Percentiles rank a stretch among this genome's conserved stretches.
These are phyloP conservation scores for Lophotis ruficrista DNA, from an alignment of 2,113 vertebrate genomes.

Conservation along the genomic window DNA sequence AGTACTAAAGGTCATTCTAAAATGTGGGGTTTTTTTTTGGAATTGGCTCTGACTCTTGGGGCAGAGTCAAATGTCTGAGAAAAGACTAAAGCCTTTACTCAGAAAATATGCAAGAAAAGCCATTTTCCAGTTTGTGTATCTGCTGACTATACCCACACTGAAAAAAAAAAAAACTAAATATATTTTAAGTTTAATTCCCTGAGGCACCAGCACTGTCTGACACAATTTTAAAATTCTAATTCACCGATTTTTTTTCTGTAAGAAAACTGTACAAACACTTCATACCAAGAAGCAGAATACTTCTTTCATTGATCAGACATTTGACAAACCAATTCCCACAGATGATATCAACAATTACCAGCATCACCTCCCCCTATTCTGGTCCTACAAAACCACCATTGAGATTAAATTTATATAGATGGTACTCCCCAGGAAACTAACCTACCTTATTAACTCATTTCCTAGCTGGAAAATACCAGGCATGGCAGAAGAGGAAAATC, in stretches of 20 bases:
- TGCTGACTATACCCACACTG: not conserved
- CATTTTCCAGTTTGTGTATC: not conserved
- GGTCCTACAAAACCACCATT: not conserved
- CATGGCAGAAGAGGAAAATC: not conserved
- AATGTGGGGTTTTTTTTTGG: rapidly evolving
- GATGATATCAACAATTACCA: not conserved
- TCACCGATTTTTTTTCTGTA: not conserved
- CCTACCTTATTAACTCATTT: not conserved
- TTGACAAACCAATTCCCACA: not conserved
- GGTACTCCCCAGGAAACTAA: not conserved
- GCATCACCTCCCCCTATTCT: not conserved
- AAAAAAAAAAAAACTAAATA: not conserved
- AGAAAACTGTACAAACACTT: not conserved
- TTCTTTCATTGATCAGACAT: not conserved
- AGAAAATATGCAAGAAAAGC: not conserved
- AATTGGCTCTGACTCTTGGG: not conserved
- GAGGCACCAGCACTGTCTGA: not conserved
- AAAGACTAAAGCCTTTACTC: not conserved
- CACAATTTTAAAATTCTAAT: not conserved
- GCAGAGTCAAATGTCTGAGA: not conserved
- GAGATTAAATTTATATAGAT: not conserved
- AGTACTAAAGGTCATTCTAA: not conserved
- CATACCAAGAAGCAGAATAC: not conserved
- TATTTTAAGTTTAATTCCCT: not conserved
- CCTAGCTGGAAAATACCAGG: not conserved